These are phyloP conservation scores for Drepana arcuata DNA, from an alignment of 1,140 invertebrate genomes.

Conservation along the genomic window DNA sequence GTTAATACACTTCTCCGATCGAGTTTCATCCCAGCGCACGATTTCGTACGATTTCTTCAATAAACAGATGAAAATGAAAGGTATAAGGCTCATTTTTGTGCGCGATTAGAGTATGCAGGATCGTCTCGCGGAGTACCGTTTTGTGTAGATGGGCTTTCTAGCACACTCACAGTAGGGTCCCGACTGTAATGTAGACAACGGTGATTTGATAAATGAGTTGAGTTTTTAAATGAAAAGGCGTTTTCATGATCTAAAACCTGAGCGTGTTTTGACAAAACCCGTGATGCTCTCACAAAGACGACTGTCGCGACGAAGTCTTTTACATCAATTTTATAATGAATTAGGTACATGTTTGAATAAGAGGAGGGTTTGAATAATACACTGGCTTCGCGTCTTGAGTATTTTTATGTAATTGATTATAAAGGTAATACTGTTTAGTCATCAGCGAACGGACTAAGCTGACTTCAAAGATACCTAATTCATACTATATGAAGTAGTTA, in stretches of 20 bases:
- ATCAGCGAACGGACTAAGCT: too few relatives aligned
- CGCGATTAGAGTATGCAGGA: constrained; percentile 8
- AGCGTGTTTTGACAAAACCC: constrained; percentile 28
- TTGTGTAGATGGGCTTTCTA: constrained; percentile 41
- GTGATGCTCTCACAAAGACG: constrained; percentile 13
- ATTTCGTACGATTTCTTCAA: constrained; percentile 1
- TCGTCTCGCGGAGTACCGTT: constrained; percentile 25
- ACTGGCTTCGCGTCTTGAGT: too few relatives aligned
- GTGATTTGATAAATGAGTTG: constrained; percentile 51
- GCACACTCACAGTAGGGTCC: constrained; percentile 35
- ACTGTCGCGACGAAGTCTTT: constrained; percentile 13
- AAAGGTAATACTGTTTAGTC: too few relatives aligned
- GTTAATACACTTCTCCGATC: constrained; percentile 33
- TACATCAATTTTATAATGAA: constrained; percentile 16
- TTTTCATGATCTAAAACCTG: constrained; percentile 24
- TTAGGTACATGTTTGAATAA: constrained; percentile 6
- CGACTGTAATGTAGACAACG: constrained; percentile 43
- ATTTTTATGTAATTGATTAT: too few relatives aligned
- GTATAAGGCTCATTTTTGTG: constrained; percentile 26
- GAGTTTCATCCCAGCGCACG: constrained; percentile 6
- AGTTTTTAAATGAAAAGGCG: constrained; percentile 39
- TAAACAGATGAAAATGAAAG: constrained; percentile 11
- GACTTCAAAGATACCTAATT: too few relatives aligned
- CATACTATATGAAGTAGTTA: too few relatives aligned
- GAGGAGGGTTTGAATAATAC: constrained; percentile 2